phyloP scores from a whole-genome alignment of 2,113 vertebrate genomes.

The Anolis sagrei region DNA sequence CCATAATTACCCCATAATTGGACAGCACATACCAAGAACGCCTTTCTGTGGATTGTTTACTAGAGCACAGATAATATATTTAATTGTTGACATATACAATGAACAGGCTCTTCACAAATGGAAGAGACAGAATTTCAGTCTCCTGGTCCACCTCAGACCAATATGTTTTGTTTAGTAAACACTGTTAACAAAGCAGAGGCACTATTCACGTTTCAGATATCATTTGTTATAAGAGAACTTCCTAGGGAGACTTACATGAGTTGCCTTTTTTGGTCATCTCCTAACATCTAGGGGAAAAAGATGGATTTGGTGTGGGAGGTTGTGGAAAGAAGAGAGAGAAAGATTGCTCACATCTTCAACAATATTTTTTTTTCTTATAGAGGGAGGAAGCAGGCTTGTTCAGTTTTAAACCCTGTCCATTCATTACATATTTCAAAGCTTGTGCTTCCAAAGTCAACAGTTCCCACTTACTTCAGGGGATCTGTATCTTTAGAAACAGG shows the following conservation, averaged over 20 bases:
- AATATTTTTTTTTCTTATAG: neutral
- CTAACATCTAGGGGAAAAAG: neutral
- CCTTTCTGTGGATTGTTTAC: neutral
- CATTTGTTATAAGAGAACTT: neutral
- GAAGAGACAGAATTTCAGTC: neutral
- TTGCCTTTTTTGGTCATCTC: conserved; percentile 8
- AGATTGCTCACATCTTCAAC: neutral
- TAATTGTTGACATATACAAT: neutral
- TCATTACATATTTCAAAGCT: conserved; percentile 19
- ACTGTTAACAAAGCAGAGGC: accelerated
- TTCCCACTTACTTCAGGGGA: neutral
- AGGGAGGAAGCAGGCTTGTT: neutral
- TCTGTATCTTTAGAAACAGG: conserved; percentile 1
- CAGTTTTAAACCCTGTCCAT: neutral
- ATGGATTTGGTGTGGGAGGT: conserved; percentile 5
- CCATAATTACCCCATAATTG: neutral
- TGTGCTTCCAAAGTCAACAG: conserved; percentile 11
- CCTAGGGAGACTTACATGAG: neutral
- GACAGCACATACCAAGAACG: neutral
- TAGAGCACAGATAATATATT: neutral
- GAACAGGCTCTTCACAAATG: neutral
- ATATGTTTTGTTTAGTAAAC: neutral
- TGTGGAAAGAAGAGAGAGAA: conserved; percentile 10
- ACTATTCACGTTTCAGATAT: neutral
- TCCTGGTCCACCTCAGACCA: neutral